Percentiles rank a stretch among this genome's conserved stretches.
Conservation (phyloP, 2,797 vertebrate species). For the Falco novaeseelandiae region DNA sequence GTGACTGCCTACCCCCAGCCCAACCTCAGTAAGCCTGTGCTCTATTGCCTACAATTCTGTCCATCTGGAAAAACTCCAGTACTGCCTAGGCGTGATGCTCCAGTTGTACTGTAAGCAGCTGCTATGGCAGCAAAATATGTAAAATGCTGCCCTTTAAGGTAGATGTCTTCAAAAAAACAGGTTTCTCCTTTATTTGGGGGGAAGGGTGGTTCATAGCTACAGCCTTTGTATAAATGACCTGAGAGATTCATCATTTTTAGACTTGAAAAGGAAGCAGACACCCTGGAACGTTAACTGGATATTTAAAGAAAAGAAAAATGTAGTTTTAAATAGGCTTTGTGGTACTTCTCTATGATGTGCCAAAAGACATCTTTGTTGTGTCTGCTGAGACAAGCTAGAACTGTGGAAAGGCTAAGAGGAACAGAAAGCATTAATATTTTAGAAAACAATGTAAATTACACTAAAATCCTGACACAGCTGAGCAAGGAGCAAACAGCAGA, state of each 20-base stretch:
- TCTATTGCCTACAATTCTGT: background rate
- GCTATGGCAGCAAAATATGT: background rate
- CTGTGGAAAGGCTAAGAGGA: constrained; percentile 18
- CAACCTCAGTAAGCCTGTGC: background rate
- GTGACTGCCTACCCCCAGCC: background rate
- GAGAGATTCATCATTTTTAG: background rate
- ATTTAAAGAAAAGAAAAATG: background rate
- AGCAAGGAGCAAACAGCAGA: constrained; percentile 31
- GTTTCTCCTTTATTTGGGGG: background rate
- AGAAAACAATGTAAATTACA: constrained; percentile 55
- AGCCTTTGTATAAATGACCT: background rate
- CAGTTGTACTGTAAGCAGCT: background rate
- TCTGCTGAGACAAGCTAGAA: constrained; percentile 45
- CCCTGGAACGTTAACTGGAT: background rate
- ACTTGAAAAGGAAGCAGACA: background rate
- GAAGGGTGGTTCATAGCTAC: background rate
- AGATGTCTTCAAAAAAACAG: background rate
- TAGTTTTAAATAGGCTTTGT: constrained; percentile 19
- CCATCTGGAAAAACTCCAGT: background rate
- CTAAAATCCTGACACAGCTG: constrained; percentile 32
- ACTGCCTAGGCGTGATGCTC: background rate
- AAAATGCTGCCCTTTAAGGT: background rate
- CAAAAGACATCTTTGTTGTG: constrained; percentile 1
- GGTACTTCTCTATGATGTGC: background rate
- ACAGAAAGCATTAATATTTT: constrained; percentile 63